Base-by-base conservation (phyloP, 2,797 vertebrate species). In the Coccyzus lansbergi region DNA sequence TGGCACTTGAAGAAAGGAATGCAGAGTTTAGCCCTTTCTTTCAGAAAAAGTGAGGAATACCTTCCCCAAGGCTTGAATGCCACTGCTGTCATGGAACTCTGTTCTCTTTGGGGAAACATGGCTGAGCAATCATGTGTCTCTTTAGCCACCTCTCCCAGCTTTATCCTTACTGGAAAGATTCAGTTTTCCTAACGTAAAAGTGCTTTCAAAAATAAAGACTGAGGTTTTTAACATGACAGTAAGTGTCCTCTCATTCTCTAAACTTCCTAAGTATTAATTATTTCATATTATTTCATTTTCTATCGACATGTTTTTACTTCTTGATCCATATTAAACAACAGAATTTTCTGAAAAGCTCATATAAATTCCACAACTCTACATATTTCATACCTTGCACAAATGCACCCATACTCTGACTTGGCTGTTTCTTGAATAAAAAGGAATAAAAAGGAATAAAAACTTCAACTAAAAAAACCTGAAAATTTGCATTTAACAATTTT, bases 141-240 rank as follows among this genome's bases (percentile, higher is more conserved):
- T 62, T 69, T 5, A 86, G 19, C 33, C 0, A 0, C 5, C 17
- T 74, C 52, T 59, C 70, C 16, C 4, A 28, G 4, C 44, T 67
- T 44, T 55, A 17, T 46, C 42, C 40, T 63, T 52, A 63, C 9
- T 46, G 48, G 25, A 81, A 88, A 62, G 15, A 49, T 11, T 52
- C 77, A 3, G 1, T 67, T 80, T 59, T 59, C 28, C 42, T 44
- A 25, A 26, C 2, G 9, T n/a, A 65, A 77, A 83, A 78, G 1
- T 8, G 25, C n/a, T 68, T 85, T 24, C 18, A 12, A 92, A 48
- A 85, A 69, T 31, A 83, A 60, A 68, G 42, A 69, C 4, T 12
- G 14, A 33, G 1, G 1, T 36, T 76, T 83, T 62, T 53, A 86
- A 36, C 8, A 7, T 46, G 15, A 52, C 31, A 62, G 29, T 17